Conservation (phyloP, 2,888 invertebrate species). For the Drosophila merina region DNA sequence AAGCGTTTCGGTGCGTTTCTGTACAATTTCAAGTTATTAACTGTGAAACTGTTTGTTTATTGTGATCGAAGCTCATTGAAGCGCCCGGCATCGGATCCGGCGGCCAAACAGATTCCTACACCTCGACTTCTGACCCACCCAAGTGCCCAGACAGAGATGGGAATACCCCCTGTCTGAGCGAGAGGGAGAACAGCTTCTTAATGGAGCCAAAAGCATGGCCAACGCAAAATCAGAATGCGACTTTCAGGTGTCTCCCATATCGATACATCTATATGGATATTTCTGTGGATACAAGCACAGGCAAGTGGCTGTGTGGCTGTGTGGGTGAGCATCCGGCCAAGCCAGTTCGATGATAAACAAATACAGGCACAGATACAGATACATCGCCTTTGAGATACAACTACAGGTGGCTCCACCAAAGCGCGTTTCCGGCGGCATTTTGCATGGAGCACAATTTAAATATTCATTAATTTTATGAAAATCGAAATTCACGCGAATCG, state of each 20-base stretch:
- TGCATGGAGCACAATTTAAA: slow-evolving; percentile 72
- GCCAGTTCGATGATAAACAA: slow-evolving; percentile 41
- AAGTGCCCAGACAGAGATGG: slow-evolving; percentile 5
- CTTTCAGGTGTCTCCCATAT: slow-evolving; percentile 33
- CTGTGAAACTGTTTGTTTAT: slow-evolving; percentile 67
- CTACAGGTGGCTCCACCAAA: slow-evolving; percentile 62
- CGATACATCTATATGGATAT: slow-evolving; percentile 12
- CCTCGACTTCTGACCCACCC: slow-evolving; percentile 13
- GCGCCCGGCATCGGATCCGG: slow-evolving; percentile 23
- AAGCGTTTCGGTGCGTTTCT: slow-evolving; percentile 43
- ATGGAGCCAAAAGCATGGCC: slow-evolving; percentile 41
- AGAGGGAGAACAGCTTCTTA: slow-evolving; percentile 18
- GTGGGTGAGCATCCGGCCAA: slow-evolving; percentile 61
- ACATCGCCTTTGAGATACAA: slow-evolving; percentile 24
- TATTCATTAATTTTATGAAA: slow-evolving; percentile 75
- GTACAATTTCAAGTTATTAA: slow-evolving; percentile 69
- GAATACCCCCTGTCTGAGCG: slow-evolving; percentile 1
- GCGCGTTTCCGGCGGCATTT: slow-evolving; percentile 75
- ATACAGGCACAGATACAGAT: slow-evolving; percentile 50
- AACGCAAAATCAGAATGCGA: slow-evolving; percentile 37
- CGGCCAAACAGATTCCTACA: slow-evolving; percentile 25
- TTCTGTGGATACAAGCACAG: slow-evolving; percentile 4
- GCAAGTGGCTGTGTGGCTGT: slow-evolving; percentile 31
- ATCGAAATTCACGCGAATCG: slow-evolving; percentile 64
- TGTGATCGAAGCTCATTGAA: slow-evolving; percentile 59